Conservation (phyloP, 2,113 vertebrate species). For the Lycaon pictus region DNA sequence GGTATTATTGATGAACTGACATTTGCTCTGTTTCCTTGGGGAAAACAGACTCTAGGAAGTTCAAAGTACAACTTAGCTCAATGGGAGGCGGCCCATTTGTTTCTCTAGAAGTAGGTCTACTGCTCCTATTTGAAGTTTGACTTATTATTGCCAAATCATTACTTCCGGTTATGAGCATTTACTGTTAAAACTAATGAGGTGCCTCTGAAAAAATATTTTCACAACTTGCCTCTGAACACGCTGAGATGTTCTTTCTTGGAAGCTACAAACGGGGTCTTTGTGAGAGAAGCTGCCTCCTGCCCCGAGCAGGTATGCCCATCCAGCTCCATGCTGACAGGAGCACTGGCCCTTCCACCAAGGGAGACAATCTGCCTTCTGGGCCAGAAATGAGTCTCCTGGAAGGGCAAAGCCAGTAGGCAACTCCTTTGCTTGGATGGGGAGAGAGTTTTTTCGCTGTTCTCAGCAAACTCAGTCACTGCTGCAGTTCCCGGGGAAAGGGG, state of each 20-base stretch:
- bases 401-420: not conserved
- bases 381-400: not conserved
- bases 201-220: slow-evolving; percentile 70
- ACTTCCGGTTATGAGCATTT: slow-evolving; percentile 61
- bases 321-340: not conserved
- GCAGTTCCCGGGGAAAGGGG: not conserved
- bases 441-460: not conserved
- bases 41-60: slow-evolving; percentile 52
- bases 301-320: not conserved
- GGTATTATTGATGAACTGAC: slow-evolving; percentile 40
- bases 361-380: not conserved
- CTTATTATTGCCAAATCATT: slow-evolving; percentile 62
- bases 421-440: not conserved
- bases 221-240: slow-evolving; percentile 50
- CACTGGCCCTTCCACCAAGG: not conserved
- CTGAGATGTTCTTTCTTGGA: slow-evolving; percentile 37
- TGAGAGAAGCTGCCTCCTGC: not conserved
- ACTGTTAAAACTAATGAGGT: slow-evolving; percentile 68
- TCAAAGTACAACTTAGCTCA: not conserved
- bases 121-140: slow-evolving; percentile 28
- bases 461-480: not conserved
- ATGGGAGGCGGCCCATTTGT: slow-evolving; percentile 20
- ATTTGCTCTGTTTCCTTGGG: slow-evolving; percentile 23
- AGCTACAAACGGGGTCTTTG: slow-evolving; percentile 56
- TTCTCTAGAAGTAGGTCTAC: slow-evolving; percentile 54